Conservation (phyloP, 2,113 vertebrate species). For the Mus musculus region DNA sequence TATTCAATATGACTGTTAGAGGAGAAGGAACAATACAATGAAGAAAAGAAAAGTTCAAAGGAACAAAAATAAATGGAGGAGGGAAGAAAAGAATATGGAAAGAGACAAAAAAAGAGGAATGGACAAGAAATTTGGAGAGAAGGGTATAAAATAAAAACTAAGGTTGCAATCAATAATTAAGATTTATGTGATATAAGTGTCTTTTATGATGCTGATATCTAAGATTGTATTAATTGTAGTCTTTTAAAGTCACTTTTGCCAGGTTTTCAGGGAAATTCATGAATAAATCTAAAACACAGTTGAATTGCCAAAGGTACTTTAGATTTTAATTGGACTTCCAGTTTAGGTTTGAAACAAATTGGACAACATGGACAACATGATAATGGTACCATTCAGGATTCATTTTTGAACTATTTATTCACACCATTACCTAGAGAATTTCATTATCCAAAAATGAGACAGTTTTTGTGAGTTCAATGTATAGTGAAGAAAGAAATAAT, state of each 20-base stretch:
- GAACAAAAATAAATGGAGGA: too few species aligned
- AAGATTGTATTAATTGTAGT: background rate
- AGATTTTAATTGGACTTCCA: slow-evolving; percentile 49
- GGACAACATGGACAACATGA: slow-evolving; percentile 31
- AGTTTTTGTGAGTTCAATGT: slow-evolving; percentile 6
- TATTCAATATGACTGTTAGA: background rate
- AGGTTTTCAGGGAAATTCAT: slow-evolving; percentile 53
- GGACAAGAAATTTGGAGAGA: background rate
- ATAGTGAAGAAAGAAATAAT: slow-evolving; percentile 56
- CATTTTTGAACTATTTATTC: slow-evolving; percentile 45
- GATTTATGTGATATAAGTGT: background rate
- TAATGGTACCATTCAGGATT: slow-evolving; percentile 48
- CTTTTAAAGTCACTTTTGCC: slow-evolving; percentile 50
- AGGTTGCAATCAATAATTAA: background rate
- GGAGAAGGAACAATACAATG: background rate
- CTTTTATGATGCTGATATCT: background rate
- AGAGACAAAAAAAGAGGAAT: background rate
- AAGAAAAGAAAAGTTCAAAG: background rate
- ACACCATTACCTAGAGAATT: background rate
- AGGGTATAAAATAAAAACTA: background rate
- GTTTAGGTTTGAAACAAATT: slow-evolving; percentile 48
- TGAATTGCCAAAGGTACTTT: slow-evolving; percentile 24
- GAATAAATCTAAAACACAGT: slow-evolving; percentile 53
- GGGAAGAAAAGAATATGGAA: background rate
- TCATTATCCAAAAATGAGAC: slow-evolving; percentile 50